Evolutionary conservation across 2,113 vertebrate genomes (phyloP), one percentile per base, ranked within the genome.

Genomic region (Arothron firmamentum): DNA sequence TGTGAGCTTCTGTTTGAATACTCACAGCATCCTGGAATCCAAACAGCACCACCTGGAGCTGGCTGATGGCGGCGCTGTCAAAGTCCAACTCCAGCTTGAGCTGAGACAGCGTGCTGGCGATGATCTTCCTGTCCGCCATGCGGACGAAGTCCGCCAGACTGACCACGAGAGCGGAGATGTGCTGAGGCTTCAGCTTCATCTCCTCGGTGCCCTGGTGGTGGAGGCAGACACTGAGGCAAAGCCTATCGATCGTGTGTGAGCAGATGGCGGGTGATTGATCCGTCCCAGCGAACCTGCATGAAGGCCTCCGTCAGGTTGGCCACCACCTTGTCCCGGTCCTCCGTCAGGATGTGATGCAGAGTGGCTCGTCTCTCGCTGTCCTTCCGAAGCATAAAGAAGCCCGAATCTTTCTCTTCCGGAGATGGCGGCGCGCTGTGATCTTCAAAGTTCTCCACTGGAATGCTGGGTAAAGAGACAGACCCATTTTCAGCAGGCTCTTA

Each of bases 381-480:
- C 64, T 99, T 99, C 66, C 92, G 92, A 46, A 99, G 88, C 94
- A 99, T 91, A 55, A 99, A 99, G 88, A 99, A 97, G 0, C 97
- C 96, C 0, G 96, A 91, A 63, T 99, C 96, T 63, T 97, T 96
- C 74, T 99, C 96, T 72, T 99, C 97, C 0, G 97, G 97, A 43
- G 97, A 99, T 0, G 97, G 96, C 4, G 97, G 97, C 0, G 97
- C 97, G 12, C 97, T 99, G 87, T 99, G 96, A 79, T 99, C 97
- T 78, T 99, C 96, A 67, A 98, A 99, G 80, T 97, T 94, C 83
- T 99, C 97, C 80, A 98, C 97, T 7, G 97, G 97, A 67, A 99
- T 98, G 80, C 97, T 98, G 76, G 41, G 10, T 43, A 17, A 7
- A 38, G 46, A 47, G 2, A 9, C 9, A 4, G n/a, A 54, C 11